These are phyloP conservation scores for Carettochelys insculpta DNA, from an alignment of 2,113 vertebrate genomes.

Conservation along the genomic window DNA sequence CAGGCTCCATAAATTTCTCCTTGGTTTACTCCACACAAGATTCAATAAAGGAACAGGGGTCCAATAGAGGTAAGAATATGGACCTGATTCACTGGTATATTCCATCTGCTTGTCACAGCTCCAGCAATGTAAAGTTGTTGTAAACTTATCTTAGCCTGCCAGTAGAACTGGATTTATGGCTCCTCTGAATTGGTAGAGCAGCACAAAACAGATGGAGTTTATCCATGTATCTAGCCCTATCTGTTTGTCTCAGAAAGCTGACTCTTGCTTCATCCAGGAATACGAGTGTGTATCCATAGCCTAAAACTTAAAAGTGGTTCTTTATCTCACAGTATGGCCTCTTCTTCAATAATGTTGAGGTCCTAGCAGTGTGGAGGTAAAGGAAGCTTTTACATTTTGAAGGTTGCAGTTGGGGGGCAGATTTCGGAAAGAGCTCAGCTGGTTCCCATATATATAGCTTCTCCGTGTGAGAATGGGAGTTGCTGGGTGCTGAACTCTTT, in stretches of 20 bases:
- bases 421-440: background rate
- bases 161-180: conserved; percentile 52
- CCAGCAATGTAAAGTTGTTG: conserved; percentile 55
- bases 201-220: conserved; percentile 54
- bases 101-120: conserved; percentile 47
- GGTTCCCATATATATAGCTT: background rate
- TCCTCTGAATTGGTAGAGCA: conserved; percentile 47
- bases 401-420: background rate
- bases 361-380: background rate
- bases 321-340: background rate
- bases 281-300: background rate
- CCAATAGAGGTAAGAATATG: background rate
- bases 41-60: conserved; percentile 1
- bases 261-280: conserved; percentile 5
- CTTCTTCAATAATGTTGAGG: background rate
- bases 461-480: background rate
- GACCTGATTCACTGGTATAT: background rate
- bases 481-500: too few relatives aligned
- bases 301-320: background rate
- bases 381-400: accelerated
- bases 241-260: conserved; percentile 7
- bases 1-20: background rate
- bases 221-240: background rate
- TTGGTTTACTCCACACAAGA: background rate
- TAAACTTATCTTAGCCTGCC: conserved; percentile 56